Evolutionary conservation across 1,140 invertebrate species (phyloP).

Genomic region (Pachyrhynchus sulphureomaculatus): DNA sequence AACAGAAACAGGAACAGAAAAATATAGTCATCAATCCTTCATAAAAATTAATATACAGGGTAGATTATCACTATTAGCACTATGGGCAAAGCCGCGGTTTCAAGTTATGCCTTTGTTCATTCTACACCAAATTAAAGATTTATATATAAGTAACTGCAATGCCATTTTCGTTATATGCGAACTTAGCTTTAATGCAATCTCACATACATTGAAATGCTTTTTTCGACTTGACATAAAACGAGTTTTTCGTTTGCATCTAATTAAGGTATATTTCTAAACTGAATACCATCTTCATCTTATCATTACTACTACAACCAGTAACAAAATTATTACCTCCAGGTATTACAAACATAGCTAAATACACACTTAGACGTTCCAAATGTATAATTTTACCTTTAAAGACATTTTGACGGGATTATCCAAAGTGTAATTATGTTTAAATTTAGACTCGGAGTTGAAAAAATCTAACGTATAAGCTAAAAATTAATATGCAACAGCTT

Average conservation of each 20-base stretch:
- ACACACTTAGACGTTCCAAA: slow-evolving; percentile 13
- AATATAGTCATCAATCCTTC: too few relatives aligned
- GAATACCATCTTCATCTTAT: too few relatives aligned
- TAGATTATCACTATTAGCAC: too few relatives aligned
- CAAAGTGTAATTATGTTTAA: slow-evolving; percentile 6
- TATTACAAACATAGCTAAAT: slow-evolving; percentile 10
- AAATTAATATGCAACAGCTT: slow-evolving; percentile 6
- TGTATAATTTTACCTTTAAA: slow-evolving; percentile 12
- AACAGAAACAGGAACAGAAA: too few relatives aligned
- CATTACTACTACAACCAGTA: neutral
- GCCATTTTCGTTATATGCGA: too few relatives aligned
- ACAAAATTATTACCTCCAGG: slow-evolving; percentile 13
- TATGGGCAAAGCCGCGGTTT: too few relatives aligned
- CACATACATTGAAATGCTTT: too few relatives aligned
- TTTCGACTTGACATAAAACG: neutral
- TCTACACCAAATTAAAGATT: too few relatives aligned
- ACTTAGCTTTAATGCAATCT: too few relatives aligned
- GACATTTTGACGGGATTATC: slow-evolving; percentile 4
- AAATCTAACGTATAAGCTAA: neutral
- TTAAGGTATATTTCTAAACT: neutral
- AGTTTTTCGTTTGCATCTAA: neutral
- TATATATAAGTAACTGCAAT: too few relatives aligned
- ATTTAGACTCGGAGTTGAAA: slow-evolving; percentile 11
- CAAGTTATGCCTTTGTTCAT: too few relatives aligned
- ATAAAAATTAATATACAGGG: too few relatives aligned